Conservation (phyloP, 2,888 invertebrate species). For the Stratiomys singularior region DNA sequence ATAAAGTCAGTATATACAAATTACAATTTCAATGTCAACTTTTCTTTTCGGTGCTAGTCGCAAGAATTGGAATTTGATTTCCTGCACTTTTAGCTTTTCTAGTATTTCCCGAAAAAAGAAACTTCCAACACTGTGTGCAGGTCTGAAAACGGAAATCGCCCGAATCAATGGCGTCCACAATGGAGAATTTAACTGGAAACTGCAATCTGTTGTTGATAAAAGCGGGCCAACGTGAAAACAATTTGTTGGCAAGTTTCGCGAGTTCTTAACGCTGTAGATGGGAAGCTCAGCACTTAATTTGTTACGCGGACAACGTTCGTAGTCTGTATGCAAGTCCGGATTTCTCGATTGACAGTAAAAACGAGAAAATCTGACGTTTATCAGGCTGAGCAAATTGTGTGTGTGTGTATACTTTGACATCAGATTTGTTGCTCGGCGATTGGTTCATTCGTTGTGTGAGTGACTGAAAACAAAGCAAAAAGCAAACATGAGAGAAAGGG, state of each 20-base stretch:
- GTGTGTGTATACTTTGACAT: slow-evolving; percentile 8
- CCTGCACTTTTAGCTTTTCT: no score
- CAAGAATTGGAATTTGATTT: not conserved
- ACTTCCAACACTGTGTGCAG: no score
- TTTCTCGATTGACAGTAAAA: slow-evolving; percentile 13
- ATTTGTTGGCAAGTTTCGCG: no score
- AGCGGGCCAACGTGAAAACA: no score
- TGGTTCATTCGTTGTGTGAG: not conserved
- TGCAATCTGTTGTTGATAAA: no score
- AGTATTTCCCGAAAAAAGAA: no score
- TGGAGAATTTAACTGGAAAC: no score
- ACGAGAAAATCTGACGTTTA: slow-evolving; percentile 18
- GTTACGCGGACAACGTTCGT: not conserved
- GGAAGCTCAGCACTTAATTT: not conserved
- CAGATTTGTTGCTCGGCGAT: slow-evolving; percentile 32
- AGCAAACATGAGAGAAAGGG: no score
- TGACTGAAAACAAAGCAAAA: no score
- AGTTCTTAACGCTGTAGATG: no score
- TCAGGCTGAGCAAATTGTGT: not conserved
- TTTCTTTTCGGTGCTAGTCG: not conserved
- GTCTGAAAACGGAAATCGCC: not conserved
- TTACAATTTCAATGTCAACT: not conserved
- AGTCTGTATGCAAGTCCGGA: not conserved
- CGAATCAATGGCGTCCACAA: not conserved
- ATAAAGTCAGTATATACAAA: not conserved